Evolutionary conservation across 2,888 invertebrate genomes (phyloP).

Genomic region (Drosophila mayaguana): DNA sequence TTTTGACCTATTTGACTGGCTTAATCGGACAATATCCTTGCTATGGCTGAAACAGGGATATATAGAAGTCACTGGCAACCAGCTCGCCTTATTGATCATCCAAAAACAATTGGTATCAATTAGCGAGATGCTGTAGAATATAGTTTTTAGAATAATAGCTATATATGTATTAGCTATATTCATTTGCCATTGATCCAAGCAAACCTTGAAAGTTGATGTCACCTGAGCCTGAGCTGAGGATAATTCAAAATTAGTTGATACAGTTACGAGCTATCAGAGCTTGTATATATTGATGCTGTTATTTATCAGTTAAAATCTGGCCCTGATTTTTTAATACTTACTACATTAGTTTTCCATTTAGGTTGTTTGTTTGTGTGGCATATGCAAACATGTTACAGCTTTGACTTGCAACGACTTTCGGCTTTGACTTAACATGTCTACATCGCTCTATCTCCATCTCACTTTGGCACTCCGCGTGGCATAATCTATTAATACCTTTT

Average conservation of each 20-base stretch:
- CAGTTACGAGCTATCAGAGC: neutral
- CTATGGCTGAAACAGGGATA: neutral
- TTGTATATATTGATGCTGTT: neutral
- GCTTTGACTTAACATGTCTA: neutral
- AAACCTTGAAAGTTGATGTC: neutral
- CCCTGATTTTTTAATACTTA: conserved; percentile 10
- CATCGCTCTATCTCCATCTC: neutral
- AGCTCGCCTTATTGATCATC: neutral
- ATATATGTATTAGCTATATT: neutral
- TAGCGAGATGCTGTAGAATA: neutral
- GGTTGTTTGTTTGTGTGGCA: conserved; percentile 10
- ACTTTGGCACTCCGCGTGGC: neutral
- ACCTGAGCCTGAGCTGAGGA: neutral
- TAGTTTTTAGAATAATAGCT: neutral
- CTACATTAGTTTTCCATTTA: conserved; percentile 10
- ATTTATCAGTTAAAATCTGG: neutral
- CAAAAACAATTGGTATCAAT: neutral
- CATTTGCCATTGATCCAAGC: neutral
- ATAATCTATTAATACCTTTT: conserved; percentile 42
- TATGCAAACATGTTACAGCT: conserved; percentile 4
- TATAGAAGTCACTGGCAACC: neutral
- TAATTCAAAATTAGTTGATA: neutral
- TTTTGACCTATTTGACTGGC: neutral
- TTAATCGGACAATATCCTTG: neutral
- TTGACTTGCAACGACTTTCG: conserved; percentile 13